Conservation (phyloP, 2,797 vertebrate genomes). For the Artibeus lituratus region DNA sequence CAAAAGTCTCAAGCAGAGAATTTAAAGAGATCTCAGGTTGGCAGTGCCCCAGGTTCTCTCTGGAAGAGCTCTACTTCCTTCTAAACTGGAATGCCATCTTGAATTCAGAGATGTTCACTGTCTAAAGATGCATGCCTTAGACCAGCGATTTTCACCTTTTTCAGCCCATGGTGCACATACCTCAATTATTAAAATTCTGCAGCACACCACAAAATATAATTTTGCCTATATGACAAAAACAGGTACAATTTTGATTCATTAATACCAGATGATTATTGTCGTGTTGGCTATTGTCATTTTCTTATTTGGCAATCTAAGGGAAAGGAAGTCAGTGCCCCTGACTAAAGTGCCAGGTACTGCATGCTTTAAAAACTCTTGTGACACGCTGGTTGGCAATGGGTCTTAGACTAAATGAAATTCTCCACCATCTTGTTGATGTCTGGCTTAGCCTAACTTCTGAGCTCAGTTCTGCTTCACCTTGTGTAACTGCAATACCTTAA, state of each 20-base stretch:
- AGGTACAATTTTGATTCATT: not conserved
- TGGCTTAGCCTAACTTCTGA: not conserved
- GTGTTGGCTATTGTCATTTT: not conserved
- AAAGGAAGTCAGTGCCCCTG: not conserved
- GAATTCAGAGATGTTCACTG: not conserved
- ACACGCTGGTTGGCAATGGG: not conserved
- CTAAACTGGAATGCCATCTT: not conserved
- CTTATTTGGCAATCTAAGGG: not conserved
- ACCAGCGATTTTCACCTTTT: not conserved
- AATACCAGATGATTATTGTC: not conserved
- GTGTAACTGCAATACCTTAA: not conserved
- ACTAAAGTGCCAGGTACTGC: not conserved
- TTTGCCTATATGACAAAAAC: not conserved
- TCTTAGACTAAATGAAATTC: not conserved
- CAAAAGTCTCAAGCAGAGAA: not conserved
- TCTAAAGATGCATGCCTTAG: not conserved
- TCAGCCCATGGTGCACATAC: not conserved
- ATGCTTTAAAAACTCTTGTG: not conserved
- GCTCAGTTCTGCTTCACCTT: not conserved
- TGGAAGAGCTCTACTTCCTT: not conserved
- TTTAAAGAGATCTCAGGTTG: not conserved
- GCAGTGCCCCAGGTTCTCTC: not conserved
- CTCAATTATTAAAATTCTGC: not conserved
- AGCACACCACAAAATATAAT: not conserved
- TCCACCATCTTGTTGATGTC: not conserved